phyloP scores from a whole-genome alignment of 92 coral and sea anemone species.

The Umimayanthus chanpuru region DNA sequence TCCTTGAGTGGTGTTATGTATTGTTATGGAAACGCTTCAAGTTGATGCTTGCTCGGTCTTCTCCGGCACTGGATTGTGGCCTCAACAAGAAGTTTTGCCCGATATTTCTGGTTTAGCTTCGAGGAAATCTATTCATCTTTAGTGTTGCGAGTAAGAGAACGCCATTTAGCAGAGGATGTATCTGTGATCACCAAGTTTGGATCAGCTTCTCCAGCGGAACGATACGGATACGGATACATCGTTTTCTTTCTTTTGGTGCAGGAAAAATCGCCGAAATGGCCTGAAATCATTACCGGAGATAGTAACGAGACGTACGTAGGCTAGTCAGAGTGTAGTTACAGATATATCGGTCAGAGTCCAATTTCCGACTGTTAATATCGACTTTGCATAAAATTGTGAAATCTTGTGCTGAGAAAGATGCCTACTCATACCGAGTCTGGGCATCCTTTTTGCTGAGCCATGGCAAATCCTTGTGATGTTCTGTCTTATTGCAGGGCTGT shows the following conservation, averaged over 20 bases:
- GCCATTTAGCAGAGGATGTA: not conserved
- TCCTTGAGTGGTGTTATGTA: too few relatives aligned
- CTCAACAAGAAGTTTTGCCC: not conserved
- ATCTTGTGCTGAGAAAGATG: not conserved
- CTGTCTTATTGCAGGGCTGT: constrained; percentile 70
- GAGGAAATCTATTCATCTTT: not conserved
- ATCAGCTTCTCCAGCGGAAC: not conserved
- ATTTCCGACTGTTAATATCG: not conserved
- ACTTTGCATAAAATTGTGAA: too few relatives aligned
- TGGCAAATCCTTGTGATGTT: not conserved
- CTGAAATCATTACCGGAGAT: not conserved
- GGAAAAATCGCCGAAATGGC: not conserved
- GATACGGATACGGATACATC: not conserved
- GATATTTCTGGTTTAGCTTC: not conserved
- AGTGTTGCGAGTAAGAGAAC: not conserved
- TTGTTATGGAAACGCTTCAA: not conserved
- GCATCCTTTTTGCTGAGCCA: too few relatives aligned
- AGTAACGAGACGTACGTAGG: not conserved
- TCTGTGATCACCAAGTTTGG: not conserved
- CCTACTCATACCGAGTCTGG: not conserved
- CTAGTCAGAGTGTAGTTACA: not conserved
- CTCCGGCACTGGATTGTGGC: not conserved
- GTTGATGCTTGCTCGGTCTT: not conserved
- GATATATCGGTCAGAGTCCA: not conserved
- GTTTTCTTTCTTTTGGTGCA: not conserved